These are phyloP conservation scores for Dreissena rostriformis DNA, from an alignment of 1,140 invertebrate species.

Conservation along the genomic window DNA sequence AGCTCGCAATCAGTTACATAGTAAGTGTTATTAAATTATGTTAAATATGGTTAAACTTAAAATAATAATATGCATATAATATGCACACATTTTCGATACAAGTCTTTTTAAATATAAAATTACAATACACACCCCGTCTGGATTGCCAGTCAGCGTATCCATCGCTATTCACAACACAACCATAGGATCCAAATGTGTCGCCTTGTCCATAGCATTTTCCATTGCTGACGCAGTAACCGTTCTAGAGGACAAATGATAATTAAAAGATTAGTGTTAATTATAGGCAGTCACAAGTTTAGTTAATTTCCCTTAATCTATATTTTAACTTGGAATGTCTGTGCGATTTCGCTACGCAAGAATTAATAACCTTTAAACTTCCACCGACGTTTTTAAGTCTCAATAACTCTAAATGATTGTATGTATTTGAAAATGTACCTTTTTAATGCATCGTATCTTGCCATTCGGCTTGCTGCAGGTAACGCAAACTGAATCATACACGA, in stretches of 20 bases:
- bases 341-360: too few species aligned
- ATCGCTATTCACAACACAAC: background rate
- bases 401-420: background rate
- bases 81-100: too few species aligned
- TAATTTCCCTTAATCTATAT: too few species aligned
- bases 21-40: too few species aligned
- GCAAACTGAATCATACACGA: slow-evolving; percentile 28
- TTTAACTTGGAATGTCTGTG: background rate
- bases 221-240: slow-evolving; percentile 13
- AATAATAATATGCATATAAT: too few species aligned
- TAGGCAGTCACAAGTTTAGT: background rate
- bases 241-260: slow-evolving; percentile 15
- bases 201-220: slow-evolving; percentile 13
- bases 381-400: background rate
- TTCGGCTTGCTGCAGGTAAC: slow-evolving; percentile 12
- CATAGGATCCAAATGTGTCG: slow-evolving; percentile 2
- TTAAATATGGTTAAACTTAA: too few species aligned
- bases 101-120: too few species aligned
- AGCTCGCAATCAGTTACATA: too few species aligned
- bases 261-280: background rate
- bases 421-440: background rate
- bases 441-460: background rate
- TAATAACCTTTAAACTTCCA: background rate
- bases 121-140: background rate
- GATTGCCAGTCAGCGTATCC: background rate